These are phyloP conservation scores for Platerodrilus igneus DNA, from an alignment of 2,888 invertebrate species.

Conservation along the genomic window DNA sequence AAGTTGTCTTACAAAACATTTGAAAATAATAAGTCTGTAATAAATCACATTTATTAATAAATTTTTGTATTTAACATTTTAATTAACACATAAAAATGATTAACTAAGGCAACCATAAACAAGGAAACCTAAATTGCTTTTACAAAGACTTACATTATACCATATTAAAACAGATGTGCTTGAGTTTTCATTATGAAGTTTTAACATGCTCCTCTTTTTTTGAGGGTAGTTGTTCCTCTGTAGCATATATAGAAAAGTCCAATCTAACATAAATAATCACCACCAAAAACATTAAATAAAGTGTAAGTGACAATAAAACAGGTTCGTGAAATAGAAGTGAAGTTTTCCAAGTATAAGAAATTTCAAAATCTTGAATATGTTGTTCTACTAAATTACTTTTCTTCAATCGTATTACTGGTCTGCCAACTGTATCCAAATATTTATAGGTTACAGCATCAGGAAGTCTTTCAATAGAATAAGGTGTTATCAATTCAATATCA, in stretches of 20 bases:
- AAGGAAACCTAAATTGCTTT: no score
- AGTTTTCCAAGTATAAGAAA: slow-evolving; percentile 84
- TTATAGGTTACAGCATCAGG: slow-evolving; percentile 80
- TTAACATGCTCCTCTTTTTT: slow-evolving; percentile 15
- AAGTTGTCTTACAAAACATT: no score
- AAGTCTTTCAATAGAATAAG: slow-evolving; percentile 72
- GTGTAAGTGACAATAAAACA: slow-evolving; percentile 77
- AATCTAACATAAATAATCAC: slow-evolving; percentile 92
- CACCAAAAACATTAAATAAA: slow-evolving; percentile 83
- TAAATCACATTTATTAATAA: no score
- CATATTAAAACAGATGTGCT: no score
- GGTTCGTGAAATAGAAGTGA: slow-evolving; percentile 90
- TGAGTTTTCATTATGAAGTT: slow-evolving; percentile 8
- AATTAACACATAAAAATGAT: neutral
- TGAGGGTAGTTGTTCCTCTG: no score
- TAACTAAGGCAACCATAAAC: neutral
- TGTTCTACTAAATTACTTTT: slow-evolving; percentile 89
- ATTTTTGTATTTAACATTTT: no score
- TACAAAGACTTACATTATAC: no score
- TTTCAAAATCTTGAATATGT: slow-evolving; percentile 92
- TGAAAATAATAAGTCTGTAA: no score
- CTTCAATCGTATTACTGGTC: slow-evolving; percentile 79
- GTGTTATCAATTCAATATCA: slow-evolving; percentile 75
- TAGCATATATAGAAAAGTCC: slow-evolving; percentile 91
- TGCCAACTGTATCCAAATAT: slow-evolving; percentile 91